These are phyloP conservation scores for Phylloscopus trochilus DNA, from an alignment of 2,113 vertebrate genomes.

Conservation along the genomic window DNA sequence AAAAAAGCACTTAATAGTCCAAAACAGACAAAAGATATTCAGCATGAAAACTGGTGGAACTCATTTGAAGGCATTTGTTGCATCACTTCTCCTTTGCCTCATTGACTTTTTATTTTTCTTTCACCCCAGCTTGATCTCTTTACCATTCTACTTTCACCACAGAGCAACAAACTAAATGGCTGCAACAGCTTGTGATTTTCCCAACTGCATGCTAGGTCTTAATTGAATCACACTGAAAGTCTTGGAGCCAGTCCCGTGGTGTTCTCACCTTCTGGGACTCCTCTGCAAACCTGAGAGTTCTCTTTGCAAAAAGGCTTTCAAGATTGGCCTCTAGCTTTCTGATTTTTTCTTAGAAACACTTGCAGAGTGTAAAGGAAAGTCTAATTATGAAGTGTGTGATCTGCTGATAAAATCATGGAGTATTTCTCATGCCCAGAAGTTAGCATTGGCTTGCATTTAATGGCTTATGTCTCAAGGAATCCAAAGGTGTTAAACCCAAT, in stretches of 20 bases:
- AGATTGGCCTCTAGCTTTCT: slow-evolving; percentile 17
- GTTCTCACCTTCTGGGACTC: neutral
- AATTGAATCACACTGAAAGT: neutral
- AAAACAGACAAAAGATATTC: neutral
- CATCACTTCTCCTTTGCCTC: neutral
- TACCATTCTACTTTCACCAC: neutral
- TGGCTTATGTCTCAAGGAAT: slow-evolving; percentile 66
- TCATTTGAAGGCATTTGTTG: neutral
- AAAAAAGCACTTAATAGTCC: neutral
- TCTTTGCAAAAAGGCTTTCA: neutral
- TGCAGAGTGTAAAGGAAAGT: neutral
- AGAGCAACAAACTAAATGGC: neutral
- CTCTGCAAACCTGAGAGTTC: neutral
- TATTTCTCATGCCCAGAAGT: slow-evolving; percentile 15
- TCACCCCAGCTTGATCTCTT: neutral
- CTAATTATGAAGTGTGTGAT: neutral
- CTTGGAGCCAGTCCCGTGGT: neutral
- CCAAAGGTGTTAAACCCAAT: slow-evolving; percentile 46
- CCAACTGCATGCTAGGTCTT: neutral
- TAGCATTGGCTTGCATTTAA: slow-evolving; percentile 68
- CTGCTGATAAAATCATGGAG: neutral
- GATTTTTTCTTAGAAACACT: neutral
- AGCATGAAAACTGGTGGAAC: neutral
- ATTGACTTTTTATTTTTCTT: neutral
- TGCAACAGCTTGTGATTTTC: neutral